Conservation (phyloP, 2,888 invertebrate genomes). For the Ornithoptera alexandrae region DNA sequence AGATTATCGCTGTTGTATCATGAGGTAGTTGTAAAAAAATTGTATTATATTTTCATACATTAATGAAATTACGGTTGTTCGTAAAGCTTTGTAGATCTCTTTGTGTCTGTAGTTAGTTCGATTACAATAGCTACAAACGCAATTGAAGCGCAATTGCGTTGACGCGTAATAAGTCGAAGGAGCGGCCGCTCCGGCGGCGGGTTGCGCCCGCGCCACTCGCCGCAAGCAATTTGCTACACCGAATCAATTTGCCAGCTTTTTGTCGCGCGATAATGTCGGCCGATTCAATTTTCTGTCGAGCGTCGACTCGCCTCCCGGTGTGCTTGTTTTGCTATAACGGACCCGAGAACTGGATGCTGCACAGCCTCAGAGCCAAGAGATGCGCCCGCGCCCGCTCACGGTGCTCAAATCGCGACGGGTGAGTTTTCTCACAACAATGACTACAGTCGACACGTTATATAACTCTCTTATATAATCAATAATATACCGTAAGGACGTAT, state of each 20-base stretch:
- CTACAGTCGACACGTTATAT: background rate
- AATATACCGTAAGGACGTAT: too few relatives aligned
- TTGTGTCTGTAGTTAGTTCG: too few relatives aligned
- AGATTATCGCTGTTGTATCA: too few relatives aligned
- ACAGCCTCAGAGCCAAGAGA: too few relatives aligned
- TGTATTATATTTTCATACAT: too few relatives aligned
- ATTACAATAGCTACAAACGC: too few relatives aligned
- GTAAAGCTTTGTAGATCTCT: too few relatives aligned
- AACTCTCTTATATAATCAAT: conserved; percentile 7
- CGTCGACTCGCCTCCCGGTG: conserved; percentile 36
- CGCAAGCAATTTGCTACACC: conserved; percentile 68
- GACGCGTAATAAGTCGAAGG: conserved; percentile 33
- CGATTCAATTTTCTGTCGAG: conserved; percentile 63
- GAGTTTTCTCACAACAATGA: conserved; percentile 13
- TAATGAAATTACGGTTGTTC: too few relatives aligned
- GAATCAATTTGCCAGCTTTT: conserved; percentile 75
- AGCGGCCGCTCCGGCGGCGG: conserved; percentile 27
- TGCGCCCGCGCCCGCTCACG: too few relatives aligned
- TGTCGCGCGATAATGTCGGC: conserved; percentile 62
- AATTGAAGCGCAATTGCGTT: conserved; percentile 12
- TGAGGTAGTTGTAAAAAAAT: too few relatives aligned
- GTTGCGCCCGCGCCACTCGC: conserved; percentile 35
- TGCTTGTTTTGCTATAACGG: conserved; percentile 37
- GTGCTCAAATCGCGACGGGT: background rate
- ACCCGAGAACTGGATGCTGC: conserved; percentile 25